These are phyloP conservation scores for Betta splendens DNA, from an alignment of 2,797 vertebrate species.

Conservation along the genomic window DNA sequence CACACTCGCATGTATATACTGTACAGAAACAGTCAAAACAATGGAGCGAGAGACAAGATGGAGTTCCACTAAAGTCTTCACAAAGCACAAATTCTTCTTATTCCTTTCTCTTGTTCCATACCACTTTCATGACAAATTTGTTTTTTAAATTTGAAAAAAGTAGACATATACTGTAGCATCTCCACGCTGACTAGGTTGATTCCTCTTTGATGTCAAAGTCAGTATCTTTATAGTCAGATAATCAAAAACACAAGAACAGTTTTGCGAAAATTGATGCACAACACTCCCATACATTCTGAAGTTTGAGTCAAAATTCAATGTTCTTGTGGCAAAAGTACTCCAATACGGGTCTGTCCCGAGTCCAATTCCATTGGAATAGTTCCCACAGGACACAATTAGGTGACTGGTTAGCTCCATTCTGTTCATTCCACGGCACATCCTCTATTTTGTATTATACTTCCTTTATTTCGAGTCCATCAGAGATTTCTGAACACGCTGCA, in stretches of 20 bases:
- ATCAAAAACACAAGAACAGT: conserved; percentile 89
- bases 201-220: conserved; percentile 78
- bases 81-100: conserved; percentile 80
- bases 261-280: conserved; percentile 90
- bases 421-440: conserved; percentile 57
- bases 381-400: conserved; percentile 64
- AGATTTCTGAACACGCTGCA: conserved; percentile 52
- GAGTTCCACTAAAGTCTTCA: conserved; percentile 86
- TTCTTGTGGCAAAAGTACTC: conserved; percentile 77
- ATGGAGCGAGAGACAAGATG: conserved; percentile 93
- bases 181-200: conserved; percentile 84
- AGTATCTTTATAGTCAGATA: conserved; percentile 86
- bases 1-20: conserved; percentile 86
- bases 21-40: conserved; percentile 96
- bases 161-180: conserved; percentile 87
- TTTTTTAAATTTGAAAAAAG: conserved; percentile 77
- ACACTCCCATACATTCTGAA: conserved; percentile 96
- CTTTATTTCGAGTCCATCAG: conserved; percentile 66
- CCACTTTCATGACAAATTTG: conserved; percentile 74
- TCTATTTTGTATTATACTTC: conserved; percentile 62
- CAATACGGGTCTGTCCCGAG: conserved; percentile 60
- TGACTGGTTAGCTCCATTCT: conserved; percentile 55
- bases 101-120: conserved; percentile 76
- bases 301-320: conserved; percentile 82
- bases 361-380: conserved; percentile 68